Evolutionary conservation across 2,797 vertebrate genomes (phyloP).

Genomic region (Prionace glauca): DNA sequence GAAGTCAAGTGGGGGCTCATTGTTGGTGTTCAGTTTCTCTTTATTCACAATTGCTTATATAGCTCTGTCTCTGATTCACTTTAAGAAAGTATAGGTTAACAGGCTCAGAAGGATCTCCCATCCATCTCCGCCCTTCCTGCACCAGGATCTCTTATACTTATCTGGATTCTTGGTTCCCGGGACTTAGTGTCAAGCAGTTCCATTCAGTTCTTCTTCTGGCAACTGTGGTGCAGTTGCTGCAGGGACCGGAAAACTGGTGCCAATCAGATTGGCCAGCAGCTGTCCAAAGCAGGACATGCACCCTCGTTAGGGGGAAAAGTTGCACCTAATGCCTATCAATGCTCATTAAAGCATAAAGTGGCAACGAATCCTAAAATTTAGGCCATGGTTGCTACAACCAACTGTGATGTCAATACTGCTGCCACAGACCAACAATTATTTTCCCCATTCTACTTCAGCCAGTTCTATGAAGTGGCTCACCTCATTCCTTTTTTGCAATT

Average conservation of each 20-base stretch:
- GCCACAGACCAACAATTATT: background rate
- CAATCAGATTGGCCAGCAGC: too few relatives aligned
- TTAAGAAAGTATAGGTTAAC: background rate
- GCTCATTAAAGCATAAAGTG: too few relatives aligned
- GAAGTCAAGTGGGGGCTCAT: background rate
- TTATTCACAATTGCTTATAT: background rate
- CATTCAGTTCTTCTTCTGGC: too few relatives aligned
- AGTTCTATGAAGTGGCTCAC: background rate
- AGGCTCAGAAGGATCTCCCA: background rate
- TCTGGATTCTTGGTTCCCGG: too few relatives aligned
- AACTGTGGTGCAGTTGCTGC: too few relatives aligned
- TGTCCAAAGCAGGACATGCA: too few relatives aligned
- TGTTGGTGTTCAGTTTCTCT: background rate
- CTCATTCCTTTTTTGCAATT: background rate
- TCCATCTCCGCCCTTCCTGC: too few relatives aligned
- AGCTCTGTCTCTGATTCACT: background rate
- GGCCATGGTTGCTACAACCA: background rate
- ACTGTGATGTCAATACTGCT: background rate
- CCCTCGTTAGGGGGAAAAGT: too few relatives aligned
- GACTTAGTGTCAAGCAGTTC: too few relatives aligned
- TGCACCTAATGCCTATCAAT: too few relatives aligned
- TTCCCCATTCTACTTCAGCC: background rate
- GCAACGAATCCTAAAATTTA: background rate
- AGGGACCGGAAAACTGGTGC: too few relatives aligned
- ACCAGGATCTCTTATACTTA: too few relatives aligned